phyloP scores from a whole-genome alignment of 92 coral and sea anemone genomes.

The Pocillopora grandis region DNA sequence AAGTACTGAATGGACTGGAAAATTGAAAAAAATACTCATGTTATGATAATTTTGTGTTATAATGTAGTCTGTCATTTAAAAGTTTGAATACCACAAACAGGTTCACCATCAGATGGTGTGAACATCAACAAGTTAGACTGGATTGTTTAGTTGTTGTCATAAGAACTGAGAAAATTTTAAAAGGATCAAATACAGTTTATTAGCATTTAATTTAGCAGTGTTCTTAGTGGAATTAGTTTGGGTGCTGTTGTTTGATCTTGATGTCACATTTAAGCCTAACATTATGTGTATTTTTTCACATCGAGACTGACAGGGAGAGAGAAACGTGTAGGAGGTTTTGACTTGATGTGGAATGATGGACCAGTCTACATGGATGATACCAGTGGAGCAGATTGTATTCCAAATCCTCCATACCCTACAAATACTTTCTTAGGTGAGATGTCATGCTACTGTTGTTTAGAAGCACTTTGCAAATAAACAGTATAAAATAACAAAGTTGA shows the following conservation, averaged over 20 bases:
- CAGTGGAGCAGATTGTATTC: constrained; percentile 94
- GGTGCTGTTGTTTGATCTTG: background rate
- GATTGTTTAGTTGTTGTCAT: too few relatives aligned
- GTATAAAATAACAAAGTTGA: background rate
- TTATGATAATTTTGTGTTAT: too few relatives aligned
- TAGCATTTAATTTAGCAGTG: background rate
- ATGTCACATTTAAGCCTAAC: too few relatives aligned
- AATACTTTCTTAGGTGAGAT: constrained; percentile 91
- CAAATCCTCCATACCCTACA: constrained; percentile 88
- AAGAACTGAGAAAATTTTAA: too few relatives aligned
- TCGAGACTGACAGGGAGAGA: constrained; percentile 87
- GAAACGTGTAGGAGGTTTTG: constrained; percentile 98
- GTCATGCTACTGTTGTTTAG: background rate
- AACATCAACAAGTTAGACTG: too few relatives aligned
- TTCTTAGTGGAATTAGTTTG: background rate
- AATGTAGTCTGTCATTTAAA: too few relatives aligned
- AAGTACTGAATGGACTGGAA: too few relatives aligned
- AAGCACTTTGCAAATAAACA: background rate
- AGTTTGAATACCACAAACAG: too few relatives aligned
- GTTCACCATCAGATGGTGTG: too few relatives aligned
- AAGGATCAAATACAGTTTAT: too few relatives aligned
- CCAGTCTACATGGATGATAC: constrained; percentile 94
- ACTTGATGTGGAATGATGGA: constrained; percentile 98
- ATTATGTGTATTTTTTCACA: background rate
- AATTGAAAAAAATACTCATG: too few relatives aligned